A percentile compares a stretch with the other conserved stretches of the same genome.
phyloP scores from a whole-genome alignment of 1,140 invertebrate genomes.

The Pteromalus puparum region DNA sequence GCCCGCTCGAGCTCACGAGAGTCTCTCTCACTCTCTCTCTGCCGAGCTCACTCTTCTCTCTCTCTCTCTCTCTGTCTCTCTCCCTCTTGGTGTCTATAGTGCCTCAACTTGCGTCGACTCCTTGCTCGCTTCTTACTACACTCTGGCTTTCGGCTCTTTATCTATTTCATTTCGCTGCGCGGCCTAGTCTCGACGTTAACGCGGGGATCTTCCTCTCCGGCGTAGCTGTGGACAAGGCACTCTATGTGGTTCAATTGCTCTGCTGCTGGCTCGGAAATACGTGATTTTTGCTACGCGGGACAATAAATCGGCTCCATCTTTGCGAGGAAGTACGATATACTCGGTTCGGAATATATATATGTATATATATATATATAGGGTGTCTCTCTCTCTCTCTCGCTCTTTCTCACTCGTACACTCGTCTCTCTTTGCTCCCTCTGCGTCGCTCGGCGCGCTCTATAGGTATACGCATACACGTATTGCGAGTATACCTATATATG shows the following conservation, averaged over 20 bases:
- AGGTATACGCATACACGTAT: background rate
- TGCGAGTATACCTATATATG: background rate
- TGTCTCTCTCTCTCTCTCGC: background rate
- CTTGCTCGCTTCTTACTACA: background rate
- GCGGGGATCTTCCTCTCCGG: background rate
- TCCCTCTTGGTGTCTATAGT: background rate
- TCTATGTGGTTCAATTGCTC: background rate
- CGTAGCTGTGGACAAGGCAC: background rate
- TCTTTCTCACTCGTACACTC: background rate
- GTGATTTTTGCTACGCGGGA: conserved; percentile 40
- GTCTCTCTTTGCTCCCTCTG: background rate
- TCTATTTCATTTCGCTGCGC: background rate
- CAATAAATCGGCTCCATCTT: conserved; percentile 53
- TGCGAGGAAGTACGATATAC: conserved; percentile 42
- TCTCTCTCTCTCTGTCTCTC: background rate
- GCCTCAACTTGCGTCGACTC: conserved; percentile 2
- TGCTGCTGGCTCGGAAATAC: background rate
- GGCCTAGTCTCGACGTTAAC: background rate
- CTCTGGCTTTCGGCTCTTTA: background rate
- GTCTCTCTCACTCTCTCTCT: background rate
- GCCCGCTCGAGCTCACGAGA: background rate
- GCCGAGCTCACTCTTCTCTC: background rate
- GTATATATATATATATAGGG: background rate
- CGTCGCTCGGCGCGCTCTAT: background rate
- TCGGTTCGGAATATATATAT: conserved; percentile 14